These are phyloP conservation scores for Muscicapa comitata DNA, from an alignment of 2,797 vertebrate species.

Conservation along the genomic window DNA sequence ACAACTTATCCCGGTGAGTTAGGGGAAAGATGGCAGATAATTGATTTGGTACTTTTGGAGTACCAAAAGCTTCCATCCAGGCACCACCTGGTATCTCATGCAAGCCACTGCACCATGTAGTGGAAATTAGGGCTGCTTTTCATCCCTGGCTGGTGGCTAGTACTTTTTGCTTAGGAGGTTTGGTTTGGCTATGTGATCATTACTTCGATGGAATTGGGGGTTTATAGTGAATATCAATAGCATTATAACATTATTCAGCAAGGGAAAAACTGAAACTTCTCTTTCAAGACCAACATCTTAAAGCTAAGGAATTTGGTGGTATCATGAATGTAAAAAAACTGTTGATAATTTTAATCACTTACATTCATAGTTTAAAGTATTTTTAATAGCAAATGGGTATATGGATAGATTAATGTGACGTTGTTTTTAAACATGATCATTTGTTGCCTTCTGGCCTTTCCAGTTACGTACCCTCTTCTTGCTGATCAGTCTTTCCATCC, in stretches of 20 bases:
- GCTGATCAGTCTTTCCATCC: background rate
- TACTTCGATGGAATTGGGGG: background rate
- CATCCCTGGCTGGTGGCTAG: background rate
- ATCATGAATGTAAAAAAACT: background rate
- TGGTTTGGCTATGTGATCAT: background rate
- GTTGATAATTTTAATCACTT: background rate
- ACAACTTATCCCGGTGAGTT: background rate
- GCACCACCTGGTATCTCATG: background rate
- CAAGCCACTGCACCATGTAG: background rate
- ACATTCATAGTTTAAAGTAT: background rate
- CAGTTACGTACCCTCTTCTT: rapidly evolving
- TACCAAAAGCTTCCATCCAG: background rate
- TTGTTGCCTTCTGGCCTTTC: background rate
- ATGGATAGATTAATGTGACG: background rate
- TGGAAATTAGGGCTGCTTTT: background rate
- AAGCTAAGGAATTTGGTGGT: background rate
- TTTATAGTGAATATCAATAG: background rate
- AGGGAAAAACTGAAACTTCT: background rate
- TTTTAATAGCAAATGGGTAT: background rate
- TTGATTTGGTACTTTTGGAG: background rate
- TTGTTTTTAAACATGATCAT: background rate
- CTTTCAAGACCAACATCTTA: background rate
- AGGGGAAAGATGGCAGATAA: background rate
- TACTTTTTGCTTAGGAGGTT: background rate
- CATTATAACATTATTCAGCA: background rate